phyloP scores from a whole-genome alignment of 2,797 vertebrate species.

The Sitta carolinensis region DNA sequence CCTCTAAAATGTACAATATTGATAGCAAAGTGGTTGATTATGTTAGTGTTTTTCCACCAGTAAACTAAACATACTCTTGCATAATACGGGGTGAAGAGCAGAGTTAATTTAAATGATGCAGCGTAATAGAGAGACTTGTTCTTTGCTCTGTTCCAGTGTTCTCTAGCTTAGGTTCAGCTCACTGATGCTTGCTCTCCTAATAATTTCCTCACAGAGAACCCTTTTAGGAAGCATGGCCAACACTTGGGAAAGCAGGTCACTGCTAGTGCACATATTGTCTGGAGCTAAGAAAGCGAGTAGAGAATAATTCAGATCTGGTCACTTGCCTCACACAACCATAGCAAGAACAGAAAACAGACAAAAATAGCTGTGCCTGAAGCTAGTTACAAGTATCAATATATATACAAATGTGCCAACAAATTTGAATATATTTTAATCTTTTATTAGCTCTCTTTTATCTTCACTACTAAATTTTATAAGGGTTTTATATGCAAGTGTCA shows the following conservation, averaged over 20 bases:
- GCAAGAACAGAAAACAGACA: background rate
- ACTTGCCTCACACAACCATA: background rate
- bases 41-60: background rate
- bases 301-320: background rate
- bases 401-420: background rate
- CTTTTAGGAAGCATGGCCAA: fast-evolving
- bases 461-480: slow-evolving; percentile 13
- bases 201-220: background rate
- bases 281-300: background rate
- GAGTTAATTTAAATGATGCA: background rate
- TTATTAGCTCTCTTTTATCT: background rate
- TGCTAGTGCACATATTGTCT: background rate
- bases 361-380: background rate
- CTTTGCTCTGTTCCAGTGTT: background rate
- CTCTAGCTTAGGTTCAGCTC: background rate
- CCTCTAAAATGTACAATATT: background rate
- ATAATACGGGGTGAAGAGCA: background rate
- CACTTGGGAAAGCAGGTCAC: background rate
- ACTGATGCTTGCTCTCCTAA: background rate
- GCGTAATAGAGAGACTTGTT: background rate
- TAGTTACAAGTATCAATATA: background rate
- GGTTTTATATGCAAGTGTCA: background rate
- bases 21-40: fast-evolving
- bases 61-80: background rate
- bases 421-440: background rate